Conservation (phyloP, 2,797 vertebrate genomes). For the Discoglossus pictus region DNA sequence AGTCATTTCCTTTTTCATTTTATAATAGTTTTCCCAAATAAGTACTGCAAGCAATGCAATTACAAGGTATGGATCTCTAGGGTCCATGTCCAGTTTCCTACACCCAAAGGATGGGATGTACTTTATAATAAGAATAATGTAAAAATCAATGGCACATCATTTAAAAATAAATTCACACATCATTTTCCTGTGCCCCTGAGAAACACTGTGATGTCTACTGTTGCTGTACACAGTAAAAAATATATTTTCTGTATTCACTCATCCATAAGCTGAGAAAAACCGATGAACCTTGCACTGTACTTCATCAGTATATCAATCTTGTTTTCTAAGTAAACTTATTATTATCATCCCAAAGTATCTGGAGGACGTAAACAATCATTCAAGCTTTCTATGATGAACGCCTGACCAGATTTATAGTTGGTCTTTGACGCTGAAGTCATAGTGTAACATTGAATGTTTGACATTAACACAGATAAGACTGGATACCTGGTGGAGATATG, state of each 20-base stretch:
- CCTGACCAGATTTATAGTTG: not conserved
- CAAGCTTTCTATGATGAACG: slow-evolving; percentile 10
- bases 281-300: slow-evolving; percentile 3
- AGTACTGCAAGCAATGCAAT: slow-evolving; percentile 1
- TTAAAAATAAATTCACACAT: slow-evolving; percentile 10
- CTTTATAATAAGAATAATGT: slow-evolving; percentile 5
- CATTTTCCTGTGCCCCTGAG: slow-evolving; percentile 2
- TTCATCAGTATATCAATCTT: slow-evolving; percentile 8
- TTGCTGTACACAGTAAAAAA: not conserved
- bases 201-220: not conserved
- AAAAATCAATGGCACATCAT: slow-evolving; percentile 12
- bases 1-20: slow-evolving; percentile 25
- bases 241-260: not conserved
- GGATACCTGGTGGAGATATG: not conserved
- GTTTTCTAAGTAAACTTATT: slow-evolving; percentile 3
- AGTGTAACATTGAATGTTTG: not conserved
- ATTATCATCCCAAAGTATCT: slow-evolving; percentile 8
- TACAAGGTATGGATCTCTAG: not conserved
- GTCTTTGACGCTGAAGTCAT: not conserved
- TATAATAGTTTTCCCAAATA: slow-evolving; percentile 19
- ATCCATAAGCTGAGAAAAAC: not conserved
- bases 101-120: not conserved
- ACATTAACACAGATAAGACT: not conserved
- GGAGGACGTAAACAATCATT: slow-evolving; percentile 2
- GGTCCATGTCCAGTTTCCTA: not conserved